phyloP scores from a whole-genome alignment of 2,113 vertebrate genomes.

The Hystrix cristata region DNA sequence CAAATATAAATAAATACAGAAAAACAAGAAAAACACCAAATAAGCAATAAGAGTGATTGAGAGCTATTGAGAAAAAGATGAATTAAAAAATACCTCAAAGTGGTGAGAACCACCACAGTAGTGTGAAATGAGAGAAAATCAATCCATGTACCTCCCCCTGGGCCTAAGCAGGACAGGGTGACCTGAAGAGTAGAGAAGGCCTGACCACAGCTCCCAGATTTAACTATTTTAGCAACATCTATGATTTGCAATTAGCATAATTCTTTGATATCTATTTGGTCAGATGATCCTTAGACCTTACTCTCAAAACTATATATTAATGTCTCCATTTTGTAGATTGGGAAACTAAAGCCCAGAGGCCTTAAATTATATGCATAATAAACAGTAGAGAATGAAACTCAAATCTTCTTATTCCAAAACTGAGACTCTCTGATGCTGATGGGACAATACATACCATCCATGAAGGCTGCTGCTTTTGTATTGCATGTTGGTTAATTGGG shows the following conservation, averaged over 20 bases:
- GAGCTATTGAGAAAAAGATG: not conserved
- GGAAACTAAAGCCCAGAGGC: not conserved
- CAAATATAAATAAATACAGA: slow-evolving; percentile 15
- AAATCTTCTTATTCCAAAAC: not conserved
- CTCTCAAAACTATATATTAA: not conserved
- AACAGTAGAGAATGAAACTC: not conserved
- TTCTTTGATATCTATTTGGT: not conserved
- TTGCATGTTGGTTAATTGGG: not conserved
- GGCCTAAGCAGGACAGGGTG: not conserved
- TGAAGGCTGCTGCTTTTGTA: not conserved
- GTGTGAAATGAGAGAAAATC: not conserved
- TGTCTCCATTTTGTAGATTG: not conserved
- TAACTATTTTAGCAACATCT: not conserved
- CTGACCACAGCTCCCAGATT: not conserved
- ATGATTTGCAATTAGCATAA: not conserved
- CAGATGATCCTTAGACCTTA: not conserved
- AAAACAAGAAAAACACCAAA: not conserved
- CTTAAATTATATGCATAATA: not conserved
- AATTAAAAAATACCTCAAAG: not conserved
- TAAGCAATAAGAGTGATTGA: not conserved
- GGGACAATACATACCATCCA: not conserved
- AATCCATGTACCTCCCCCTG: not conserved
- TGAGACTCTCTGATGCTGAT: not conserved
- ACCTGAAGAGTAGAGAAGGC: not conserved
- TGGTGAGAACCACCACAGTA: not conserved